phyloP scores from a whole-genome alignment of 2,113 vertebrate genomes.

The Malurus cyaneus region DNA sequence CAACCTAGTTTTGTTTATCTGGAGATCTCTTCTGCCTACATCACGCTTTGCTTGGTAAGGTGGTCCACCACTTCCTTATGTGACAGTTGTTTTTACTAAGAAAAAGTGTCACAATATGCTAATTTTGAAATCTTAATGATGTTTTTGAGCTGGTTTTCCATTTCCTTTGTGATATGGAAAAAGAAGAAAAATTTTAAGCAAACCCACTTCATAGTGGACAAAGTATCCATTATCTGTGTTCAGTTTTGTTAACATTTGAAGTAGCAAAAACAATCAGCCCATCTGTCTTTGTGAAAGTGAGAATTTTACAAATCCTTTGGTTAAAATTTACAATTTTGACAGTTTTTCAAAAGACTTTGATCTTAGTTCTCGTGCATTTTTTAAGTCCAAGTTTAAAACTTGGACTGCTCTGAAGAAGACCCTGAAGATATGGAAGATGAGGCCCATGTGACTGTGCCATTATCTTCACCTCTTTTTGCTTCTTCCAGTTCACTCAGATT shows the following conservation, averaged over 20 bases:
- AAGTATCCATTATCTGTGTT: not conserved
- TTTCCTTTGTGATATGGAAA: not conserved
- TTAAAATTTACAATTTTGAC: not conserved
- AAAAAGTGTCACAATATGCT: not conserved
- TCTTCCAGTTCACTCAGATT: not conserved
- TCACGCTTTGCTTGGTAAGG: not conserved
- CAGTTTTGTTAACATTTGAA: not conserved
- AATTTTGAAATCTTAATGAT: not conserved
- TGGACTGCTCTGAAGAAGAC: not conserved
- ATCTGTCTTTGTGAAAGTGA: not conserved
- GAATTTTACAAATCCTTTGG: not conserved
- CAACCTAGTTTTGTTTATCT: not conserved
- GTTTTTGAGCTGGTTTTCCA: not conserved
- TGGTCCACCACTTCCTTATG: not conserved
- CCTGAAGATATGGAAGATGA: not conserved
- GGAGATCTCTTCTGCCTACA: not conserved
- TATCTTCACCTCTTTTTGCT: not conserved
- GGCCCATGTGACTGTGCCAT: not conserved
- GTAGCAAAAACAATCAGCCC: not conserved
- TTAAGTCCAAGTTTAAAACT: not conserved
- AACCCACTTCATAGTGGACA: not conserved
- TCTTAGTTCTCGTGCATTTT: not conserved
- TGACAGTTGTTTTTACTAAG: not conserved
- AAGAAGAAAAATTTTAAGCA: not conserved
- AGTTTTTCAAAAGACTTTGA: not conserved